Conservation (phyloP, 2,113 vertebrate genomes). For the Corythornis cristatus region DNA sequence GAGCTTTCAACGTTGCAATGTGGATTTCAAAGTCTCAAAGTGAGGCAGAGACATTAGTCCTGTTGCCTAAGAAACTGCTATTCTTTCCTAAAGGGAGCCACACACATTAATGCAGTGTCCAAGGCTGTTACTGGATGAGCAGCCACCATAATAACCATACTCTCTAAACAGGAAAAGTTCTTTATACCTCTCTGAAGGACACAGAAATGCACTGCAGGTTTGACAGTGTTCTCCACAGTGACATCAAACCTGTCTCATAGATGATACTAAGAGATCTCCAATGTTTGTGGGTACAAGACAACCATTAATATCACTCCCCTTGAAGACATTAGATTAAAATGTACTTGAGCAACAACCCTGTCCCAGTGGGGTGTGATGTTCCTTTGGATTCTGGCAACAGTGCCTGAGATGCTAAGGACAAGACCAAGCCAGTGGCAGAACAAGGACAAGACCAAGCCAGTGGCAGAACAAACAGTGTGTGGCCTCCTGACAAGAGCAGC, state of each 20-base stretch:
- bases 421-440: neutral
- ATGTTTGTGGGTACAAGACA: neutral
- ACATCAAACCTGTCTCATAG: neutral
- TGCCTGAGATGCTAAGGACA: neutral
- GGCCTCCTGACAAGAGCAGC: neutral
- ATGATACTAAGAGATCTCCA: neutral
- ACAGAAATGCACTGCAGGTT: neutral
- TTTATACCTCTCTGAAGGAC: neutral
- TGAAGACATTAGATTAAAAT: neutral
- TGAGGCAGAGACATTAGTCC: neutral
- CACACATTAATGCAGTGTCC: neutral
- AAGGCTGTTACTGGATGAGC: neutral
- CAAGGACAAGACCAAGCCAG: no score
- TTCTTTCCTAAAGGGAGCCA: neutral
- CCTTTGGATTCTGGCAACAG: neutral
- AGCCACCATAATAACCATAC: neutral
- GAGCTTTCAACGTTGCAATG: neutral
- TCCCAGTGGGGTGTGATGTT: neutral
- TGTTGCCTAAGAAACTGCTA: neutral
- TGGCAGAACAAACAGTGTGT: neutral
- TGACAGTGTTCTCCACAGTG: neutral
- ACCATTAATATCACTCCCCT: neutral
- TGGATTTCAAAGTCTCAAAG: neutral
- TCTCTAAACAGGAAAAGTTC: neutral
- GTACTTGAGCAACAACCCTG: neutral